Percentiles rank a stretch among this genome's conserved stretches.
phyloP scores from a whole-genome alignment of 2,113 vertebrate species.

The Strigops habroptila region DNA sequence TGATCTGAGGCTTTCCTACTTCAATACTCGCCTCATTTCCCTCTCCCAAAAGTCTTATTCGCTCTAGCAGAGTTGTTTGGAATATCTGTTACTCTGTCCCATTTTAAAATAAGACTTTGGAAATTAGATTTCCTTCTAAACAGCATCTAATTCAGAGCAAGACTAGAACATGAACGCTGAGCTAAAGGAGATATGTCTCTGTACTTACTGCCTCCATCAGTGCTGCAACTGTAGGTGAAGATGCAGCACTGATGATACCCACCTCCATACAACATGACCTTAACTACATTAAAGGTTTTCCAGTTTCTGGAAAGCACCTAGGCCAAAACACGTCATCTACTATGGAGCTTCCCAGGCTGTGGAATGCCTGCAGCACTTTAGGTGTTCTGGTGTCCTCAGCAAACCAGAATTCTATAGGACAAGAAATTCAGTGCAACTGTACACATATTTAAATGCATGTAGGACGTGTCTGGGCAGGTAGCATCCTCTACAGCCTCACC shows the following conservation, averaged over 20 bases:
- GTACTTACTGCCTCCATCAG: neutral
- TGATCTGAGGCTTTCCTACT: neutral
- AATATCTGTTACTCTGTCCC: neutral
- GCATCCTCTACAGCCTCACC: neutral
- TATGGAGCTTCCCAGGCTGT: neutral
- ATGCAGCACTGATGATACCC: neutral
- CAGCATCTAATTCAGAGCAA: neutral
- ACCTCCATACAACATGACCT: neutral
- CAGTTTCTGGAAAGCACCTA: neutral
- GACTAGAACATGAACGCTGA: neutral
- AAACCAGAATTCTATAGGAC: neutral
- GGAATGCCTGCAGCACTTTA: neutral
- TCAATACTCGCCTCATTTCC: neutral
- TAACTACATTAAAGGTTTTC: neutral
- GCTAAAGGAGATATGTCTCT: neutral
- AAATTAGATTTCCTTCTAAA: neutral
- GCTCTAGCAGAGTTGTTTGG: neutral
- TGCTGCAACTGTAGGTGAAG: neutral
- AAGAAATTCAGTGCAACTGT: neutral
- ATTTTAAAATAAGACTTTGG: neutral
- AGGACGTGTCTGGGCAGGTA: neutral
- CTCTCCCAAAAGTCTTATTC: neutral
- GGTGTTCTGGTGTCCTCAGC: neutral
- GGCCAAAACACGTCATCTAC: neutral
- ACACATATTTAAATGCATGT: neutral